These are phyloP conservation scores for Ophonus ardosiacus DNA, from an alignment of 2,888 invertebrate genomes.

Conservation along the genomic window DNA sequence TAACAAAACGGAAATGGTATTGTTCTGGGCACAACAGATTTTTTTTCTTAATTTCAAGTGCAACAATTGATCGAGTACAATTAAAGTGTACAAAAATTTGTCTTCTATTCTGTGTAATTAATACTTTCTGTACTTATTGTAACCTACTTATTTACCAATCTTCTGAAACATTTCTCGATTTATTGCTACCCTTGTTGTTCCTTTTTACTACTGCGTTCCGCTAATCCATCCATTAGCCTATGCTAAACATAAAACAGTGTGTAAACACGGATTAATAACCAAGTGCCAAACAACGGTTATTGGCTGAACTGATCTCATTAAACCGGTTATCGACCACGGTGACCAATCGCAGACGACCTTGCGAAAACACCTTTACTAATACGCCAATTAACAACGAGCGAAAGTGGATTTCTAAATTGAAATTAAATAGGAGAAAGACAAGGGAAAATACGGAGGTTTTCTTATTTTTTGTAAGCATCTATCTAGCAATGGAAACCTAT, in stretches of 20 bases:
- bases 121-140: no score
- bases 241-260: conserved; percentile 19
- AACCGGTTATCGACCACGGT: conserved; percentile 3
- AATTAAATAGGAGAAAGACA: background rate
- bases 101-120: no score
- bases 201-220: background rate
- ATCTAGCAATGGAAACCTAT: no score
- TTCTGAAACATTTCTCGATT: no score
- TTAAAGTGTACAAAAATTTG: no score
- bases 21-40: no score
- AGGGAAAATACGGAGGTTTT: background rate
- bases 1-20: no score
- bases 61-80: no score
- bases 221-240: background rate
- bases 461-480: no score
- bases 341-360: conserved; percentile 25
- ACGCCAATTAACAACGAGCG: conserved; percentile 13
- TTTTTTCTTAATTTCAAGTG: no score
- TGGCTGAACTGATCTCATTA: background rate
- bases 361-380: background rate
- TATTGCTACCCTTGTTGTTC: no score
- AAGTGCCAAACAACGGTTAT: conserved; percentile 7
- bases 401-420: background rate
- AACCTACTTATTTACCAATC: no score
- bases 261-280: conserved; percentile 27